Base-by-base conservation (phyloP, 2,797 vertebrate species). In the Bucorvus abyssinicus region DNA sequence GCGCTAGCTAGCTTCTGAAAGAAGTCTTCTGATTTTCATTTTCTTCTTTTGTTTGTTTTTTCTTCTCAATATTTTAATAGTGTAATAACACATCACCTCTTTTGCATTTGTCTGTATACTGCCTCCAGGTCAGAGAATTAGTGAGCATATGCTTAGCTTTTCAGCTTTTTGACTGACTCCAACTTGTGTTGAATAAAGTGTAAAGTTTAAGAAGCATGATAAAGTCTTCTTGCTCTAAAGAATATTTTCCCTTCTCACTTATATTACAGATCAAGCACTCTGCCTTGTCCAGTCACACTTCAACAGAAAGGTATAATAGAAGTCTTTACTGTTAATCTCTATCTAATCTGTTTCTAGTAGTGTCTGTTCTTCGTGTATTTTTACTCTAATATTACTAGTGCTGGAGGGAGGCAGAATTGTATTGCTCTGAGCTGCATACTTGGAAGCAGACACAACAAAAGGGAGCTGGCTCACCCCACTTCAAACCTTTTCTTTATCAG, bases 271-370 rank as follows among this genome's bases (percentile, higher is more conserved):
- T 99, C 90, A 99, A 98, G 97, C 97, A 98, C 67, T 96, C 98
- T 89, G 96, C 98, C 95, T 97, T 98, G 93, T 97, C 98, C 83
- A 98, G 98, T 97, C 98, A 98, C 90, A 97, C 96, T 95, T 94
- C 96, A 90, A 95, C 96, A 94, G 98, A 99, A 98, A 99, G 98
- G 99, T 99, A 99, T 75, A 97, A 71, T 42, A 57, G 21, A 75
- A 77, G 29, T 78, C 44, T 90, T 81, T 89, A 49, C 50, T 47
- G 18, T 47, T 20, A 19, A 0, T 95, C 44, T 94, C 11, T 56
- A 96, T 27, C 53, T 74, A 12, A 53, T 68, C 79, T 92, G 26
- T 32, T 56, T 81, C 74, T 49, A 30, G 16, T 52, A 42, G 24
- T 38, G 9, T 73, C 34, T 85, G 15, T 56, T 87, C 45, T 83